phyloP scores from a whole-genome alignment of 2,113 vertebrate species.

The Cygnus buccinator region DNA sequence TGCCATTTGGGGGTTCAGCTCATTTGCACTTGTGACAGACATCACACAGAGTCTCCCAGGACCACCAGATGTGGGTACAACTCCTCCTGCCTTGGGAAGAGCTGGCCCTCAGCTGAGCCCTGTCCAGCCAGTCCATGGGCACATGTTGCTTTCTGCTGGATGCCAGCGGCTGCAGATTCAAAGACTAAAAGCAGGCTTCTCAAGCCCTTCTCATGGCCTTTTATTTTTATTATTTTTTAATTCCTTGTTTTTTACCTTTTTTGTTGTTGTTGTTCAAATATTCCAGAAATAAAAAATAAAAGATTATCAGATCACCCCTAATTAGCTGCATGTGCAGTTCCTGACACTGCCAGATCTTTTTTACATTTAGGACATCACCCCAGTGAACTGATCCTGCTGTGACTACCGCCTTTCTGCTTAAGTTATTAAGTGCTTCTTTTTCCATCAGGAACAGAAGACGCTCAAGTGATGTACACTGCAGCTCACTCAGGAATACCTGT shows the following conservation, averaged over 20 bases:
- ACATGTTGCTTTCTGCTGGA: neutral
- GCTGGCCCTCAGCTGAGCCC: neutral
- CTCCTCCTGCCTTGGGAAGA: neutral
- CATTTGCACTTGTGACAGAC: neutral
- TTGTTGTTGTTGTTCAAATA: neutral
- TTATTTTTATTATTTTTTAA: neutral
- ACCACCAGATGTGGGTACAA: neutral
- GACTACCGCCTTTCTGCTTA: neutral
- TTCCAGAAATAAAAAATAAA: neutral
- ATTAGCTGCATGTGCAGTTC: neutral
- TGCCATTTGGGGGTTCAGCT: neutral
- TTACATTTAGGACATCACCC: neutral
- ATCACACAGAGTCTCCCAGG: neutral
- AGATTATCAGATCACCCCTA: neutral
- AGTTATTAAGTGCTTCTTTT: neutral
- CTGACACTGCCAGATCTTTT: neutral
- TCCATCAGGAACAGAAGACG: neutral
- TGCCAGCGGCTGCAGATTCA: neutral
- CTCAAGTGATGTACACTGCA: neutral
- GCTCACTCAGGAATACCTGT: neutral
- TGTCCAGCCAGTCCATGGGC: accelerated
- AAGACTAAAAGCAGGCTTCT: neutral
- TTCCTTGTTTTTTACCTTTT: neutral
- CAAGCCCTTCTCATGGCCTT: accelerated
- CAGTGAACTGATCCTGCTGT: neutral